Percentiles rank a stretch among this genome's conserved stretches.
Conservation (phyloP, 2,888 invertebrate species). For the Eupithecia inturbata region DNA sequence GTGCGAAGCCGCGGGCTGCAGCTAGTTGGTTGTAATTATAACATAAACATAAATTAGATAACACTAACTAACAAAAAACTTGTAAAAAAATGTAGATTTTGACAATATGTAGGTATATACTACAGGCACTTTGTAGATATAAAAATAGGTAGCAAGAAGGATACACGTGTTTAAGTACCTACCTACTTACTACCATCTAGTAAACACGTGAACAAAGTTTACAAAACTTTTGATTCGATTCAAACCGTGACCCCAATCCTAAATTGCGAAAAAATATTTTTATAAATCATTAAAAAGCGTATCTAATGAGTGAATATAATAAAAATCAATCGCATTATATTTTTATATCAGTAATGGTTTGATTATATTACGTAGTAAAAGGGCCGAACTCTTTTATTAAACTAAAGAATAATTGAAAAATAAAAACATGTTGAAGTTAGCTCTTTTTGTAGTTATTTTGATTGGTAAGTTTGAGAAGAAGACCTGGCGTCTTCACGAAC, state of each 20-base stretch:
- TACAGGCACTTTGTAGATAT: no score
- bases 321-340: not conserved
- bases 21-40: no score
- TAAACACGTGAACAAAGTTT: not conserved
- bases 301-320: not conserved
- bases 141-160: no score
- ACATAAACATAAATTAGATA: no score
- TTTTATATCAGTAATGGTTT: not conserved
- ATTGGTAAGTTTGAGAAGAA: no score
- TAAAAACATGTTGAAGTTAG: not conserved
- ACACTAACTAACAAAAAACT: no score
- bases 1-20: no score
- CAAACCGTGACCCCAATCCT: not conserved
- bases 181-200: no score
- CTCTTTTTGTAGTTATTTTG: not conserved
- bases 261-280: not conserved
- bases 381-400: not conserved
- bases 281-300: not conserved
- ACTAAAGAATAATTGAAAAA: not conserved
- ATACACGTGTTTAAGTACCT: no score
- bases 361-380: not conserved
- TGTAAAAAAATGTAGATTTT: no score
- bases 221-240: constrained; percentile 3
- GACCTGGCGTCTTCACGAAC: no score
- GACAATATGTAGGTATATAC: no score